Conservation (phyloP, 2,888 invertebrate genomes). For the Drosophila cracens region DNA sequence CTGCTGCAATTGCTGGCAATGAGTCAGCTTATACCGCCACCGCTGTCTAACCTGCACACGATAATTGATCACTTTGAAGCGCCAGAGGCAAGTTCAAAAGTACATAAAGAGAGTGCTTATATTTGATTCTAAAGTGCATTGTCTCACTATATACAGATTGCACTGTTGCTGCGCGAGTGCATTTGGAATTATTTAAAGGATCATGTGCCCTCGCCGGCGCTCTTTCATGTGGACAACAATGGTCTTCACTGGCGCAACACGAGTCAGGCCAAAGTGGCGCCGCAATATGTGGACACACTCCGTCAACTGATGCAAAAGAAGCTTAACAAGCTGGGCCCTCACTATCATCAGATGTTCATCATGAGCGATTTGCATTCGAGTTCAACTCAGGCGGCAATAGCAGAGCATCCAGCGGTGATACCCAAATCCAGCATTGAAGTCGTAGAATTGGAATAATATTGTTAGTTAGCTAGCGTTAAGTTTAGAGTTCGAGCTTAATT, state of each 20-base stretch:
- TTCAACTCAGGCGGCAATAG: constrained; percentile 5
- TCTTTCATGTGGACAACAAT: constrained; percentile 89
- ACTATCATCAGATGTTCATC: constrained; percentile 91
- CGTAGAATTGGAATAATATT: constrained; percentile 63
- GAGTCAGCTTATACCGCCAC: constrained; percentile 94
- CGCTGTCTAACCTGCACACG: constrained; percentile 91
- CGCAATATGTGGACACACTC: constrained; percentile 92
- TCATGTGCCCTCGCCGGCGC: constrained; percentile 93
- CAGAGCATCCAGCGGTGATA: constrained; percentile 25
- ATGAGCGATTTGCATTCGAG: constrained; percentile 78
- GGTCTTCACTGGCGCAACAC: constrained; percentile 92
- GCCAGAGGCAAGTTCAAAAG: constrained; percentile 85
- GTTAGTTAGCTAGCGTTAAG: constrained; percentile 26
- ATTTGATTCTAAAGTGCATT: not conserved
- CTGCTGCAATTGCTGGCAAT: constrained; percentile 92
- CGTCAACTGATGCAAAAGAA: constrained; percentile 92
- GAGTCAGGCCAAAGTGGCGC: constrained; percentile 88
- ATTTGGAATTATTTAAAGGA: constrained; percentile 96
- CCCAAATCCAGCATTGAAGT: constrained; percentile 51
- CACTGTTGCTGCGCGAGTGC: constrained; percentile 92
- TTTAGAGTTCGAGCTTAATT: constrained; percentile 5
- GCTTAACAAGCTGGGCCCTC: constrained; percentile 90
- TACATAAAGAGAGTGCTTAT: not conserved
- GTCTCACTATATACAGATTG: constrained; percentile 86
- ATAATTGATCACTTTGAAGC: constrained; percentile 91